Evolutionary conservation across 2,113 vertebrate species (phyloP), one percentile per base, ranked within the genome.

Genomic region (Sphaerodactylus townsendi): DNA sequence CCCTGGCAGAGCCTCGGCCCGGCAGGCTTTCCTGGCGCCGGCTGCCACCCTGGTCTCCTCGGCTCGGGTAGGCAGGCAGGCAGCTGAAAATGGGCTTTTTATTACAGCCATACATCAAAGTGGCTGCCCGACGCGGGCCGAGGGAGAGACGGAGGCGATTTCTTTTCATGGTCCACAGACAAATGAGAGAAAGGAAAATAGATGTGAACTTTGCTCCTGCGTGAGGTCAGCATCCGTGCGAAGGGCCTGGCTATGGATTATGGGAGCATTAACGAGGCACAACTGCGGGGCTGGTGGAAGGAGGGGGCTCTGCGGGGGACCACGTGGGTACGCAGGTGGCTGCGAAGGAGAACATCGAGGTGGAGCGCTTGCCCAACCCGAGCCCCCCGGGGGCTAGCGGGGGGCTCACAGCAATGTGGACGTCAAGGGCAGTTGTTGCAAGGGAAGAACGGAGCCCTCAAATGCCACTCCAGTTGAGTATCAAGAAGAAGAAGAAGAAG

Each of bases 161-260:
- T 94, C 94, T 96, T 93, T 94, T 93, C 89, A 59, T 77, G 93
- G 91, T 95, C 94, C 94, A 90, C 89, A 93, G 93, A 94, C 90
- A 96, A 95, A 96, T 94, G 94, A 93, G 92, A 92, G 86, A 87
- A 90, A 91, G 88, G 88, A 89, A 94, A 94, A 95, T 93, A 85
- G 92, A 92, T 94, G 93, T 85, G 91, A 93, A 89, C 91, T 90
- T 90, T 90, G 88, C 70, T 83, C 85, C 53, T 87, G 88, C 0
- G 3, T 77, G 92, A 89, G 88, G 90, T 92, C 70, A 10, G 69
- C 35, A 56, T 76, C 79, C 0, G 23, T 48, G 0, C 0, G 1
- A 86, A 83, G 69, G 50, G 28, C 4, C 71, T 14, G 1, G 81
- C 41, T 44, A 73, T 75, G 81, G 64, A 77, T 48, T 37, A 78